Base-by-base conservation (phyloP, 1,140 invertebrate genomes). In the Brachystomella parvula region DNA sequence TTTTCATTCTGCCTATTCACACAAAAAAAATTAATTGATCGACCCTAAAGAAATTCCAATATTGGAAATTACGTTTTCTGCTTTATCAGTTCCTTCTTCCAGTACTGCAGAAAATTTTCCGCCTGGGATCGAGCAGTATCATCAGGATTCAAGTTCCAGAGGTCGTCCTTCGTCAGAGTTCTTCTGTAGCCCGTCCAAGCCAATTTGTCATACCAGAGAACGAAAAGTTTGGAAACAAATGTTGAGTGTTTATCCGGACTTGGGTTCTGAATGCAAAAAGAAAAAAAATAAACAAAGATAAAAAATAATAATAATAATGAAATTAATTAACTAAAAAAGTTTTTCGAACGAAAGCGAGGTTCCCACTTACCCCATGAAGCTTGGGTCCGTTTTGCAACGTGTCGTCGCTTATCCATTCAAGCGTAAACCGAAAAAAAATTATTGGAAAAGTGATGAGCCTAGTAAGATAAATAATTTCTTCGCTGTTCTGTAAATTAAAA, bases 171-270 rank as follows among this genome's bases (percentile, higher is more conserved):
- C 35, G 75, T 77, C 32, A 85, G 70, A 9, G 80, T 75, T 24
- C 74, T 75, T 62, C 77, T 77, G 72, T 78, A 82, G 0, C 82
- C 82, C 58, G 76, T 72, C 62, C 79, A 86, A 1, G 90, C 87
- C 71, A 96, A 79, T 0, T 78, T 68, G 77, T 93, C 89, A 77
- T 97, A 96, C 96, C 96, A 99, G 60, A 86, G 84, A 77, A 94
- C 98, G 0, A 89, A 83, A 3, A 98, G 78, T 59, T 86, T 84
- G 28, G 91, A 94, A 21, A 93, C 82, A 77, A 95, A 97, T 29
- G 94, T 93, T 35, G 91, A 83, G 61, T 80, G 78, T 61, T 83
- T 80, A 77, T 97, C 94, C 58, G 96, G 95, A 79, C 91, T 95
- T 75, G 88, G 87, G 71, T 86, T 89, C 83, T 63, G 57, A 49